Evolutionary conservation across 1,140 invertebrate genomes (phyloP), one percentile per base, ranked within the genome.

Genomic region (Caenorhabditis remanei): DNA sequence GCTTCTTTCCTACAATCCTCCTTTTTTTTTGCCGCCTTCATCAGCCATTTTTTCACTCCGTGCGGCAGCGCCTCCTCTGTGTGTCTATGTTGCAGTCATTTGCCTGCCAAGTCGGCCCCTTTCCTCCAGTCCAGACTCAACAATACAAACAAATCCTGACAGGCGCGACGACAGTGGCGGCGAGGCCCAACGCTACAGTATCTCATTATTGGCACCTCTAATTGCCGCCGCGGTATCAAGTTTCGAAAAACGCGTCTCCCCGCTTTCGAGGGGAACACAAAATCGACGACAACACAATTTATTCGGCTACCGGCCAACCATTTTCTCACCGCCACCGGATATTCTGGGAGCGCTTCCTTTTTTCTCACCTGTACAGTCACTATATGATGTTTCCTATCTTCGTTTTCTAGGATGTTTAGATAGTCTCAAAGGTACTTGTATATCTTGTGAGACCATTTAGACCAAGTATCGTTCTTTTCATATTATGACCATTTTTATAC

Each of bases 141-240:
- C 71, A 79, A 79, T 79, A 79, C 71, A 79, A 79, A 79, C 71
- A 79, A 79, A 79, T 79, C 71, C 71, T 79, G 71, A 79, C 71
- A 79, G 71, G 71, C 71, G 71, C 71, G 19, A 53, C 4, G 71
- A 53, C 65, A 32, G 65, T 65, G 61, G 61, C 61, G 65, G 13
- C 14, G 11, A 24, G 11, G 13, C 40, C 46, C n/a, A 11, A 24
- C 2, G 46, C 71, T 79, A 79, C 71, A 79, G 71, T 79, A 79
- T 21, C 71, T 79, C 71, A 79, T 79, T 79, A 79, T 79, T 79
- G 71, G 71, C 71, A 79, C 71, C 71, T 79, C 71, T 79, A 79
- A 79, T 79, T 79, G 71, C 71, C 46, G 65, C 65, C 65, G 19
- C 65, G 19, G 46, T 79, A 79, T 79, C 71, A 79, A 79, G 71